Base-by-base conservation (phyloP, 2,888 invertebrate species). In the Crocallis elinguaria region DNA sequence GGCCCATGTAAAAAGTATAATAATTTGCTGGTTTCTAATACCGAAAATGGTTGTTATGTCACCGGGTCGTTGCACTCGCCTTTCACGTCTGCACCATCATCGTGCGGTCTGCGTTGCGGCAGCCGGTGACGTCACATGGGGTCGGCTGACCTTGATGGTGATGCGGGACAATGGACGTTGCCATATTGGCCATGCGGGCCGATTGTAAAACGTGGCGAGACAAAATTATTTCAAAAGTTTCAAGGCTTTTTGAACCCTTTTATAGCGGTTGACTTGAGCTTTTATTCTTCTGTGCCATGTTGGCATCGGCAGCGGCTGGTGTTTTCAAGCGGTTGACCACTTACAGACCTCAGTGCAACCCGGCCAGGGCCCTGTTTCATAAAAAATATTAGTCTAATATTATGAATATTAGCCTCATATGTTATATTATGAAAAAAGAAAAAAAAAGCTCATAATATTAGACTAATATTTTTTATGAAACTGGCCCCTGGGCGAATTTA, bases 11-110 rank as follows among this genome's bases (percentile, higher is more conserved):
- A 35, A 44, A 35, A n/a, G 8, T 29, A 7, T 13, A 11, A 32
- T 12, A n/a, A 50, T 48, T 50, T 33, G 27, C 16, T 45, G 50
- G 61, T 23, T 21, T 46, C 27, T 43, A 25, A 32, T 65, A 67
- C 74, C 77, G 71, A 77, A 75, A 73, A 69, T 57, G 64, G 45
- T 21, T 63, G 73, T 82, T 83, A 81, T 80, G 79, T 82, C 79
- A 82, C 64, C 48, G 69, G 66, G 80, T 79, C 77, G 73, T 69
- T 66, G 83, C 53, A 59, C 68, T 71, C 75, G 63, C 78, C 77
- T 79, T 74, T 77, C 78, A 68, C 76, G 77, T 41, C 49, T 46
- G 43, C 48, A 23, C n/a, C 44, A 35, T 33, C 44, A 38, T 39
- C 21, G 41, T 19, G 43, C 25, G 19, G 33, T 46, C 46, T 46